Conservation (phyloP, 1,140 invertebrate species). For the Microplitis demolitor region DNA sequence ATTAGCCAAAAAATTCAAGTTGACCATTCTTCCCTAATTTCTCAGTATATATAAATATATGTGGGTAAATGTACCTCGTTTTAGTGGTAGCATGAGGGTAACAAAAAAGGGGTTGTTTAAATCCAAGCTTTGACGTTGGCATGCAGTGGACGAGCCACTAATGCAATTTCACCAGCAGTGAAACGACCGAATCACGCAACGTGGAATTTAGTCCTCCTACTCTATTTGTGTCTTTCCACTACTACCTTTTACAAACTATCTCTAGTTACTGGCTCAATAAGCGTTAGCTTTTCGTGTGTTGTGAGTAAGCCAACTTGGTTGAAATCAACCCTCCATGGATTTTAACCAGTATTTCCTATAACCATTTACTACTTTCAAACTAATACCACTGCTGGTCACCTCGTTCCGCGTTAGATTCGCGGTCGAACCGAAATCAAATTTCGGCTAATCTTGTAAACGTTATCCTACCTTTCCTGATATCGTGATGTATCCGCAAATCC, state of each 20-base stretch:
- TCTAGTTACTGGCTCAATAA: neutral
- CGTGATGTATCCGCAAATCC: too few species aligned
- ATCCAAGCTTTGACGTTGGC: conserved; percentile 21
- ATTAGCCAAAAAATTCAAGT: too few species aligned
- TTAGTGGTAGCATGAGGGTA: neutral
- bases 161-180: conserved; percentile 13
- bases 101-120: conserved; percentile 8
- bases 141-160: conserved; percentile 23
- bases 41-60: neutral
- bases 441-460: conserved; percentile 19
- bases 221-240: conserved; percentile 11
- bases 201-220: conserved; percentile 15
- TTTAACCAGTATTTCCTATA: too few species aligned
- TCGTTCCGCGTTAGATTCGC: conserved; percentile 22
- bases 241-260: neutral
- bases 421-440: conserved; percentile 20
- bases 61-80: neutral
- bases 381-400: conserved; percentile 3
- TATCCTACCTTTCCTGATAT: neutral
- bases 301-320: conserved; percentile 11
- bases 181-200: conserved; percentile 22
- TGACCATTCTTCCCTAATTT: too few species aligned
- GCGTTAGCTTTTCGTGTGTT: conserved; percentile 7
- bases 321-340: neutral
- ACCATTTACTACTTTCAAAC: neutral